phyloP scores from a whole-genome alignment of 2,888 invertebrate genomes.

The Erebia epiphron region DNA sequence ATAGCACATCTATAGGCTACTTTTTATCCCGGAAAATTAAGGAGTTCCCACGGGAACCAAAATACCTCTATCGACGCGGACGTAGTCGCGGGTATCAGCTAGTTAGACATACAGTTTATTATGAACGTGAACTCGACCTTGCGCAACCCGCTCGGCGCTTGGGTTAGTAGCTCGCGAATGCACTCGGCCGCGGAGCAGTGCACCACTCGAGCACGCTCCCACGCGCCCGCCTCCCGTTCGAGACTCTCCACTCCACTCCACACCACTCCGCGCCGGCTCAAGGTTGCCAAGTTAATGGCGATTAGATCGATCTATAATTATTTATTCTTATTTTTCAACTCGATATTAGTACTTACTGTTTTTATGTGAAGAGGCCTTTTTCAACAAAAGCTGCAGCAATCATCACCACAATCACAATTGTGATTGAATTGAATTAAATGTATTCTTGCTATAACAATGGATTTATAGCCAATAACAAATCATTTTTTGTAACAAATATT shows the following conservation, averaged over 20 bases:
- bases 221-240: conserved; percentile 45
- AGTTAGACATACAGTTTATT: neutral
- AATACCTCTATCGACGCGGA: too few species aligned
- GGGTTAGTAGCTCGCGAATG: conserved; percentile 33
- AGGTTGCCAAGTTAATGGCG: conserved; percentile 31
- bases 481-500: too few species aligned
- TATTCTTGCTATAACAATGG: too few species aligned
- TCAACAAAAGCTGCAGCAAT: too few species aligned
- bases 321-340: neutral
- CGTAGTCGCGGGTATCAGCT: too few species aligned
- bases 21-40: too few species aligned
- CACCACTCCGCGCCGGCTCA: conserved; percentile 16
- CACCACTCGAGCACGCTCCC: conserved; percentile 55
- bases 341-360: neutral
- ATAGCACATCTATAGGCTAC: too few species aligned
- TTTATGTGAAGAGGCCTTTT: too few species aligned
- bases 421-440: too few species aligned
- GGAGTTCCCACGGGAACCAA: too few species aligned
- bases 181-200: conserved; percentile 48
- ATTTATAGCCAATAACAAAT: too few species aligned
- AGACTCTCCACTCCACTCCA: conserved; percentile 36
- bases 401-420: too few species aligned
- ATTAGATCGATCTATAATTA: conserved; percentile 27
- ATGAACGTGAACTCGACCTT: conserved; percentile 38
- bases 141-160: conserved; percentile 16